These are phyloP conservation scores for Popillia japonica DNA, from an alignment of 1,140 invertebrate species.

Conservation along the genomic window DNA sequence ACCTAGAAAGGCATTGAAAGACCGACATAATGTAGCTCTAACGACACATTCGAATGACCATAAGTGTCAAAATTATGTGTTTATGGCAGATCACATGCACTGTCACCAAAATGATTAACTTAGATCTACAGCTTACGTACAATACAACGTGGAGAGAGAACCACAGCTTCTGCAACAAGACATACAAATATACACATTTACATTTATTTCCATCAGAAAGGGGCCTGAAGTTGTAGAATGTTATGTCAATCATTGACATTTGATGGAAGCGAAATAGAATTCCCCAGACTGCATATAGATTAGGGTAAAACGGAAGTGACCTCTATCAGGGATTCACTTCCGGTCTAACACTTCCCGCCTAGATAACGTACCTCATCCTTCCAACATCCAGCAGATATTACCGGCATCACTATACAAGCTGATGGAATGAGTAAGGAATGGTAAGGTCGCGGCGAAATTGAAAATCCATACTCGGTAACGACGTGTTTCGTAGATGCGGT, in stretches of 20 bases:
- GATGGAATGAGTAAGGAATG: conserved; percentile 18
- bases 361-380: conserved; percentile 12
- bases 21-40: too few relatives aligned
- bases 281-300: conserved; percentile 4
- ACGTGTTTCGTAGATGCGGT: neutral
- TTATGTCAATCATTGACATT: neutral
- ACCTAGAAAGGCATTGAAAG: too few relatives aligned
- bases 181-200: neutral
- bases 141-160: too few relatives aligned
- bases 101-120: too few relatives aligned
- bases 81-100: too few relatives aligned
- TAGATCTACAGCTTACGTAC: too few relatives aligned
- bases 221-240: neutral
- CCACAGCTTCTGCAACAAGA: neutral
- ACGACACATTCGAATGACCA: too few relatives aligned
- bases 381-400: too few relatives aligned
- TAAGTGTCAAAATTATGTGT: too few relatives aligned
- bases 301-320: conserved; percentile 31
- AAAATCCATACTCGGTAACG: conserved; percentile 29
- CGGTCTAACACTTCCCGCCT: conserved; percentile 25
- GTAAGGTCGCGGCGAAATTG: neutral
- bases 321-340: conserved; percentile 29
- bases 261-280: conserved; percentile 26
- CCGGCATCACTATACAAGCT: neutral
- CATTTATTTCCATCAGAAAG: neutral